A percentile compares a stretch with the other conserved stretches of the same genome.
phyloP scores from a whole-genome alignment of 2,113 vertebrate species.

The Eptesicus fuscus region DNA sequence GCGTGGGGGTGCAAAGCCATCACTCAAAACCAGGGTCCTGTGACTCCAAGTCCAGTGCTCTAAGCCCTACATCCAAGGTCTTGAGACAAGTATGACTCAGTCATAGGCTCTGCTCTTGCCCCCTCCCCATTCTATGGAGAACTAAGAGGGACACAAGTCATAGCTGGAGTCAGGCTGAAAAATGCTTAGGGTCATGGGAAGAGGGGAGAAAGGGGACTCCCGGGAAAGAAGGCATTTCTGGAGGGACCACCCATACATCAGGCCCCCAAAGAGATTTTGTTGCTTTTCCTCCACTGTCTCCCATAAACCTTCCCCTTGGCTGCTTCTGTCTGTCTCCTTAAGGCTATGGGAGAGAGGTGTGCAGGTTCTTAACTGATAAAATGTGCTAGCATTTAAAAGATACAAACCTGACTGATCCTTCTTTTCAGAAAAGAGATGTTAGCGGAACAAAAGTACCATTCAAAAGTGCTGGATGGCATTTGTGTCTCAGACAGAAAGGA shows the following conservation, averaged over 20 bases:
- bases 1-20: neutral
- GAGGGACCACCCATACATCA: neutral
- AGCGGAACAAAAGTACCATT: constrained; percentile 45
- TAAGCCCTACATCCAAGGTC: neutral
- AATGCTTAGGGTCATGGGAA: neutral
- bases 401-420: constrained; percentile 23
- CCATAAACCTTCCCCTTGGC: neutral
- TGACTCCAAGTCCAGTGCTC: neutral
- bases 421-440: constrained; percentile 59
- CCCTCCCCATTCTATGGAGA: neutral
- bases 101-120: neutral
- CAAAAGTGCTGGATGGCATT: constrained; percentile 2
- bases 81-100: neutral
- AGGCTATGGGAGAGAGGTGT: neutral
- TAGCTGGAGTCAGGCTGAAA: neutral
- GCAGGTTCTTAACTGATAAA: constrained; percentile 63
- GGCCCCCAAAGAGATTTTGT: neutral
- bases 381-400: constrained; percentile 47
- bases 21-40: neutral
- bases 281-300: neutral
- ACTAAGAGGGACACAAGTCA: neutral
- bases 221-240: neutral
- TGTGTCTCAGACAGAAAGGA: neutral
- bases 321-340: constrained; percentile 22
- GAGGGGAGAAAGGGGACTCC: neutral